phyloP scores from a whole-genome alignment of 2,888 invertebrate species.

The Acanthococcus lagerstroemiae region DNA sequence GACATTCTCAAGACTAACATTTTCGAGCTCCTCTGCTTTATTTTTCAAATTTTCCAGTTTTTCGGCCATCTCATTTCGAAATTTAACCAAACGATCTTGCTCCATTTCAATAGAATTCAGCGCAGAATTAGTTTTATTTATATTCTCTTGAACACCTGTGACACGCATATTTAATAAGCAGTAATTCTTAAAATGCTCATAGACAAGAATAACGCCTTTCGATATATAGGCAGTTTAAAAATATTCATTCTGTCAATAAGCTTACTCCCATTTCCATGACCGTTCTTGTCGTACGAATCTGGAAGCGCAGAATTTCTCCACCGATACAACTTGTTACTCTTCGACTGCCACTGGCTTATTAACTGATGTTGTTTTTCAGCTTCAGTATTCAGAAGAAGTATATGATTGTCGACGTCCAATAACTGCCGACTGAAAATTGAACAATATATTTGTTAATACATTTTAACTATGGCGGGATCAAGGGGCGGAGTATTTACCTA shows the following conservation, averaged over 20 bases:
- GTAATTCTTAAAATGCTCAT: slow-evolving; percentile 9
- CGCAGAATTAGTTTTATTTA: slow-evolving; percentile 75
- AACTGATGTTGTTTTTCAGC: slow-evolving; percentile 79
- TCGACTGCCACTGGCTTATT: slow-evolving; percentile 80
- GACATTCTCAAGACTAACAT: too few species aligned
- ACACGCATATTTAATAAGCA: not conserved
- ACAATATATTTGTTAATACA: not conserved
- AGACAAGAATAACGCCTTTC: too few species aligned
- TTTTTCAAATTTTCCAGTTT: slow-evolving; percentile 71
- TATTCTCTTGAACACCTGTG: slow-evolving; percentile 43
- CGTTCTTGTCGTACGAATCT: too few species aligned
- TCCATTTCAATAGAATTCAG: slow-evolving; percentile 75
- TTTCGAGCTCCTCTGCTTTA: slow-evolving; percentile 69
- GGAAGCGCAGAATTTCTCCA: slow-evolving; percentile 44
- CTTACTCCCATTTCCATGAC: not conserved
- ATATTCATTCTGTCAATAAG: too few species aligned
- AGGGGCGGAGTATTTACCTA: too few species aligned
- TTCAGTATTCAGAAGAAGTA: slow-evolving; percentile 76
- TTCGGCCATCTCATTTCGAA: slow-evolving; percentile 64
- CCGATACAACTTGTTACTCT: slow-evolving; percentile 65
- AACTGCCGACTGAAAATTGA: slow-evolving; percentile 51
- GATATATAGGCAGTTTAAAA: too few species aligned
- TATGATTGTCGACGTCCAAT: slow-evolving; percentile 82
- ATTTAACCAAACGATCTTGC: slow-evolving; percentile 66
- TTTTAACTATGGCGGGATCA: not conserved